Evolutionary conservation across 1,140 invertebrate species (phyloP), one percentile per base, ranked within the genome.

Genomic region (Bombus consobrinus): DNA sequence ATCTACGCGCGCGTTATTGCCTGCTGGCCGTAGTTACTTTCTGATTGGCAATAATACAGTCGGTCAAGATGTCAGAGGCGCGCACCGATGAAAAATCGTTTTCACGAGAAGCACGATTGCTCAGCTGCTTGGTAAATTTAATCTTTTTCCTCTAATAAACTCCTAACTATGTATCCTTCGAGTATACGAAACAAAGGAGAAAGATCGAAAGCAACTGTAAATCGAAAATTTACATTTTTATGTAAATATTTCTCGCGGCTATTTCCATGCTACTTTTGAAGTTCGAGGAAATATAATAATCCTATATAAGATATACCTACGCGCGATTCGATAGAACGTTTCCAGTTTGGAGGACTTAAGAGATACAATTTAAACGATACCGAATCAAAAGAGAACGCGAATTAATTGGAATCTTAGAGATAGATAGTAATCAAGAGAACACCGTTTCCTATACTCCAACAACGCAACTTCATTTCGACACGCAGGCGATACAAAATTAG

Each of bases 401-500:
- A 74, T 71, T 76, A 76, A 81, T 87, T 87, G 79, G 66, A 73
- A 81, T 53, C 15, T 41, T 53, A 72, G 72, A 74, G 75, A 81
- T 80, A 47, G 66, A 76, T 85, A 37, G 77, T 37, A 64, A 62
- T 53, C 53, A 37, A 43, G 43, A 41, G 37, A 76, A 62, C 47
- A 71, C 34, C 9, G 62, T 34, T 18, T 53, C 18, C 79, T n/a
- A 15, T 25, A 74, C 4, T 9, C 18, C 1, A 18, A 47, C 28
- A 32, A n/a, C 66, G 59, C 69, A 87, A 83, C 78, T 73, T 74
- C 59, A 78, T 53, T 66, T 37, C 32, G n/a, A 25, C 22, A 22
- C 28, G 43, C 10, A 18, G 47, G 34, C 71, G 73, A 73, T 47
- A 57, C 57, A 59, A 62, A 88, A 88, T 87, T 75, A 79, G 81